Evolutionary conservation across 2,888 invertebrate species (phyloP).

Genomic region (Pinctada fucata): DNA sequence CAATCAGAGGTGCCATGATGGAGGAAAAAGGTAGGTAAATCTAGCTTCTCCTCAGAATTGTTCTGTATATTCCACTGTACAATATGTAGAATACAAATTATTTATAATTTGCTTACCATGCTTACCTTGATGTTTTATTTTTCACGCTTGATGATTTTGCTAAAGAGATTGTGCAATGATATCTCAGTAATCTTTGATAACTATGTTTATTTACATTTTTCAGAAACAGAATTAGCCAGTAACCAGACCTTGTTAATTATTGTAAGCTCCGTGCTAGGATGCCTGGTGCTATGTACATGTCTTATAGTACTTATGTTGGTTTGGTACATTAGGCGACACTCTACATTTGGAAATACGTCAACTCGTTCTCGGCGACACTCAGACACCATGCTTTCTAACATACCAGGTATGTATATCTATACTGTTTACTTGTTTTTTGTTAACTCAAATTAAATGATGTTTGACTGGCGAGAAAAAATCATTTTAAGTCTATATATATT

Average conservation of each 20-base stretch:
- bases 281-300: conserved; percentile 38
- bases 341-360: not conserved
- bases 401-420: not conserved
- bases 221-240: not conserved
- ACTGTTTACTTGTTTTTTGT: too few species aligned
- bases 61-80: not conserved
- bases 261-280: conserved; percentile 29
- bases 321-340: conserved; percentile 28
- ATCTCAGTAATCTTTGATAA: too few species aligned
- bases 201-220: too few species aligned
- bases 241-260: conserved; percentile 21
- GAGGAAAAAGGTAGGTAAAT: not conserved
- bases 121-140: not conserved
- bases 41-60: not conserved
- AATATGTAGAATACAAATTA: not conserved
- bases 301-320: conserved; percentile 34
- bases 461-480: too few species aligned
- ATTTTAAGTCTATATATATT: too few species aligned
- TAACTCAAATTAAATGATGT: too few species aligned
- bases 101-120: not conserved
- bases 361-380: not conserved
- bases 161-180: too few species aligned
- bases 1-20: conserved; percentile 10
- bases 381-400: not conserved
- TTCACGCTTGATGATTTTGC: too few species aligned